Percentiles rank a stretch among this genome's conserved stretches.
These are phyloP conservation scores for Graphium colonna DNA, from an alignment of 2,888 invertebrate genomes.

Conservation along the genomic window DNA sequence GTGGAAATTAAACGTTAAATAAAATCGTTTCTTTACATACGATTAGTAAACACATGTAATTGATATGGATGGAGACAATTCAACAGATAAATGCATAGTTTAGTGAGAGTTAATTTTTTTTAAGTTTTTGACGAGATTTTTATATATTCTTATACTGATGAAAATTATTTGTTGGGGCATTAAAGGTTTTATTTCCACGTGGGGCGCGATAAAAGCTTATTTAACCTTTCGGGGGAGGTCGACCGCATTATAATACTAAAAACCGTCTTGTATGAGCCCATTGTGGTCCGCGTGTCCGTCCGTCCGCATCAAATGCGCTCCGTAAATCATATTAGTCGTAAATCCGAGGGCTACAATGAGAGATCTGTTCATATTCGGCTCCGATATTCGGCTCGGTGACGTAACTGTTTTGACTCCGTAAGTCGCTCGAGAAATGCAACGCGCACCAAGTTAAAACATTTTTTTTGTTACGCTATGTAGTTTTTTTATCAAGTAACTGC, in stretches of 20 bases:
- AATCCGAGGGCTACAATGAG: conserved; percentile 75
- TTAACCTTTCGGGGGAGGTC: conserved; percentile 36
- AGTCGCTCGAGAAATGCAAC: too few relatives aligned
- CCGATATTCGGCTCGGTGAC: conserved; percentile 41
- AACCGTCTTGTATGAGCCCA: conserved; percentile 61
- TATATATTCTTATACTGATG: conserved; percentile 11
- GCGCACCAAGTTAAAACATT: too few relatives aligned
- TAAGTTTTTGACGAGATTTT: background rate
- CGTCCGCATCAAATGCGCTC: conserved; percentile 72
- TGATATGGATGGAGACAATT: too few relatives aligned
- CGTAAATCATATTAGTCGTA: conserved; percentile 77
- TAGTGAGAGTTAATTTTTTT: too few relatives aligned
- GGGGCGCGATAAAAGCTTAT: conserved; percentile 58
- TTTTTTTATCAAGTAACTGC: too few relatives aligned
- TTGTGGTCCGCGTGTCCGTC: conserved; percentile 72
- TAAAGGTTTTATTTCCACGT: conserved; percentile 43
- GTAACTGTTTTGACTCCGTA: conserved; percentile 33
- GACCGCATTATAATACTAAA: conserved; percentile 74
- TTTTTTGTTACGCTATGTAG: too few relatives aligned
- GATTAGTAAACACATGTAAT: too few relatives aligned
- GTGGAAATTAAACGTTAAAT: too few relatives aligned
- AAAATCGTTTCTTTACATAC: too few relatives aligned
- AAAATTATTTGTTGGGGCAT: background rate
- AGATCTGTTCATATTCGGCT: conserved; percentile 72
- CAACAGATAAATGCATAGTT: too few relatives aligned